phyloP scores from a whole-genome alignment of 1,140 invertebrate species.

The Caenorhabditis remanei region DNA sequence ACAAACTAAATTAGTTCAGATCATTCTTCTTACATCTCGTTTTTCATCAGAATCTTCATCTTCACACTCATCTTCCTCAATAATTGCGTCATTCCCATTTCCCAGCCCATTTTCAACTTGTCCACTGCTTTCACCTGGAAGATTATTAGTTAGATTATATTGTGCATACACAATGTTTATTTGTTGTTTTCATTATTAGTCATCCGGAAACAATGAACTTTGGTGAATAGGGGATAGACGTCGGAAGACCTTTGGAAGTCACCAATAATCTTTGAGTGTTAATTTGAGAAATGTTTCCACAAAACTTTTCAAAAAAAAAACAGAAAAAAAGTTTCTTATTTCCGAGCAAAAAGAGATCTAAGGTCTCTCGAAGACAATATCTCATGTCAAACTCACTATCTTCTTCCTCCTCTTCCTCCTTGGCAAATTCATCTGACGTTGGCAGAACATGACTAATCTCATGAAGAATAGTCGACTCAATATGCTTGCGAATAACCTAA shows the following conservation, averaged over 20 bases:
- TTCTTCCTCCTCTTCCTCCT: constrained; percentile 75
- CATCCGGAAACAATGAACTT: constrained; percentile 6
- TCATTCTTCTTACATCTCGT: not conserved
- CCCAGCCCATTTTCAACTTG: constrained; percentile 58
- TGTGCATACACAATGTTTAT: not conserved
- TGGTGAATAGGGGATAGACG: not conserved
- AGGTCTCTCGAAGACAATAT: not conserved
- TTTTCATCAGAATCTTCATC: constrained; percentile 61
- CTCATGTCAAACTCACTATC: constrained; percentile 57
- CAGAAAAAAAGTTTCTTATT: too few species aligned
- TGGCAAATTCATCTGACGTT: constrained; percentile 77
- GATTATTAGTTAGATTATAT: too few species aligned
- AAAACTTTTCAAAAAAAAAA: not conserved
- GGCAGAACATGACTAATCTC: constrained; percentile 78
- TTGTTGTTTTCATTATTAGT: not conserved
- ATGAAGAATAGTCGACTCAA: constrained; percentile 78
- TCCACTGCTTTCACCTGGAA: constrained; percentile 60
- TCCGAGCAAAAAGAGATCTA: not conserved
- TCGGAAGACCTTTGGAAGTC: not conserved
- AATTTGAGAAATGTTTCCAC: not conserved
- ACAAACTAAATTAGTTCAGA: not conserved
- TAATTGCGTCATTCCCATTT: constrained; percentile 57
- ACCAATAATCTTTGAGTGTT: constrained; percentile 3
- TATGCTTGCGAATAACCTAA: constrained; percentile 77
- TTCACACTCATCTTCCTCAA: constrained; percentile 60